A percentile compares a stretch with the other conserved stretches of the same genome.
Conservation (phyloP, 2,888 invertebrate species). For the Plebejus anna region DNA sequence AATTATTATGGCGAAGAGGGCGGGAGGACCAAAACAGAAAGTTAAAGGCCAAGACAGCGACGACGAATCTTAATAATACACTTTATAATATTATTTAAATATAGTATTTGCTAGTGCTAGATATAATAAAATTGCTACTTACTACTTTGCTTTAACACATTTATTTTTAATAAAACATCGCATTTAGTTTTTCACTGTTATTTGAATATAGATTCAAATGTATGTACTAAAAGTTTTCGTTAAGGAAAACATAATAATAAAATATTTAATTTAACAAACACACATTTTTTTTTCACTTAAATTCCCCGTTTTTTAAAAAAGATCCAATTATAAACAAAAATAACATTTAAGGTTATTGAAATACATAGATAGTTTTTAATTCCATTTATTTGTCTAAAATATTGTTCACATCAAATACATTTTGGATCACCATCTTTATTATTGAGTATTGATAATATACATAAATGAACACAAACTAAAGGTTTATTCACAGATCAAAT, state of each 20-base stretch:
- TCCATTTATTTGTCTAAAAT: constrained; percentile 17
- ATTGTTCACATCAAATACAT: constrained; percentile 21
- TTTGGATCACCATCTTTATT: neutral
- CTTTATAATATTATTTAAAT: constrained; percentile 7
- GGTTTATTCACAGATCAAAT: neutral
- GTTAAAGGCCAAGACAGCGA: constrained; percentile 82
- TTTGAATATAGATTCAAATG: constrained; percentile 22
- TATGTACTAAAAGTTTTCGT: constrained; percentile 24
- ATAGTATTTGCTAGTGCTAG: constrained; percentile 33
- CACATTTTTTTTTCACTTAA: neutral
- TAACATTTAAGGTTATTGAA: neutral
- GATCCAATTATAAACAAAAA: too few species aligned
- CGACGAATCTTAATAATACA: constrained; percentile 82
- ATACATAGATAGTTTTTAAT: neutral
- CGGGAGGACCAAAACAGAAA: constrained; percentile 95
- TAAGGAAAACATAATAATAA: constrained; percentile 12
- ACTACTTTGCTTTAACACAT: constrained; percentile 29
- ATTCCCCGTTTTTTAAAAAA: neutral
- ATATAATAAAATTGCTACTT: constrained; percentile 21
- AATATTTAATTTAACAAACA: constrained; percentile 28
- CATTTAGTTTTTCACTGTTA: constrained; percentile 25
- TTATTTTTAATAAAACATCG: constrained; percentile 28
- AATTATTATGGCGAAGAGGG: constrained; percentile 98
- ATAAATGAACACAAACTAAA: neutral
- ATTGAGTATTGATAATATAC: neutral